These are phyloP conservation scores for Tricholaema leucomelas DNA, from an alignment of 2,113 vertebrate species.

Conservation along the genomic window DNA sequence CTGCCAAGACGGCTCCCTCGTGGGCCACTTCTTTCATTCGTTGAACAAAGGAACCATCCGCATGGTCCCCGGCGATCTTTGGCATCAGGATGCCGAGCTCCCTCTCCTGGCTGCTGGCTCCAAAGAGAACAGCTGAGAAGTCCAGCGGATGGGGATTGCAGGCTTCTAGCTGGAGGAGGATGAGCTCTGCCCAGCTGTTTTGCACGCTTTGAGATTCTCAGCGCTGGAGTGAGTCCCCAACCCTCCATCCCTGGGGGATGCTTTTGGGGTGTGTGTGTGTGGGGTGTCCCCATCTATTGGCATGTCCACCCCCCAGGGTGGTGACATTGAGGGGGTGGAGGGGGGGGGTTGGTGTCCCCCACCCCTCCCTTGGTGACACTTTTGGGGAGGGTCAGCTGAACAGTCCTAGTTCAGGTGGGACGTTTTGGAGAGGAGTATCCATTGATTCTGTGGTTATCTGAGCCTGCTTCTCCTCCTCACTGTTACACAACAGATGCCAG, in stretches of 20 bases:
- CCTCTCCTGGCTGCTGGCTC: constrained; percentile 65
- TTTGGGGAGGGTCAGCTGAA: too few relatives aligned
- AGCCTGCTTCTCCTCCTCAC: background rate
- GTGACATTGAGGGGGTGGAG: too few relatives aligned
- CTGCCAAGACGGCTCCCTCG: constrained; percentile 59
- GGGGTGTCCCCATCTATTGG: too few relatives aligned
- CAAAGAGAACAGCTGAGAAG: constrained; percentile 19
- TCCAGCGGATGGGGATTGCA: background rate
- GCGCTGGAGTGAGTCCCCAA: too few relatives aligned
- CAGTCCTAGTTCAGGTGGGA: background rate
- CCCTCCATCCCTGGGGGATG: too few relatives aligned
- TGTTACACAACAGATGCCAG: background rate
- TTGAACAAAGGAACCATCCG: constrained; percentile 62
- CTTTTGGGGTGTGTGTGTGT: too few relatives aligned
- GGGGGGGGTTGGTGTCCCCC: too few relatives aligned
- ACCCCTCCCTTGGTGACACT: too few relatives aligned
- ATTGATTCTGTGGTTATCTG: too few relatives aligned
- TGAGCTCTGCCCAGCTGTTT: background rate
- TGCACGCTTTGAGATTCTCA: background rate
- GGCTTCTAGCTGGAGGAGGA: background rate
- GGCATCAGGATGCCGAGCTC: constrained; percentile 45
- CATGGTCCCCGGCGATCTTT: constrained; percentile 27
- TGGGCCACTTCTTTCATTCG: constrained; percentile 62
- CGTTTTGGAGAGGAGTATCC: background rate
- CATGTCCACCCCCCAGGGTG: too few relatives aligned